Percentiles rank a stretch among this genome's conserved stretches.
These are phyloP conservation scores for Mythimna impura DNA, from an alignment of 2,888 invertebrate species.

Conservation along the genomic window DNA sequence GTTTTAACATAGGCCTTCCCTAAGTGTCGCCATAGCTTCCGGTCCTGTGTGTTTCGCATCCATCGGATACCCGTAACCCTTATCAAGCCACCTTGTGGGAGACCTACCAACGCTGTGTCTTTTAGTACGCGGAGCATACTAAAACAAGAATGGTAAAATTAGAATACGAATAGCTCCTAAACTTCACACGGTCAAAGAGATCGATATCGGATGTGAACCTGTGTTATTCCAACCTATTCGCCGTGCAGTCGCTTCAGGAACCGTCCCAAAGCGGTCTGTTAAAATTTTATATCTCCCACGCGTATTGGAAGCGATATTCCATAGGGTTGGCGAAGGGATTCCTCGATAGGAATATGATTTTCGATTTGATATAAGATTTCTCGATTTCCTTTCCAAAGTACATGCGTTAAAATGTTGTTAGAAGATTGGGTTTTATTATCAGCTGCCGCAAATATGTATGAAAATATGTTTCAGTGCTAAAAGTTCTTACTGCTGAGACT, in stretches of 20 bases:
- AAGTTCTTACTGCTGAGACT: too few relatives aligned
- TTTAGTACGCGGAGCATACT: neutral
- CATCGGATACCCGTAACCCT: too few relatives aligned
- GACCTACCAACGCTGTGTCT: neutral
- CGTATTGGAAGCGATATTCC: slow-evolving; percentile 27
- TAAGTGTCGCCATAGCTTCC: too few relatives aligned
- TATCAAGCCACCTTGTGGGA: neutral
- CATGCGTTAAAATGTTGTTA: neutral
- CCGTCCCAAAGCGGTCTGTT: slow-evolving; percentile 45
- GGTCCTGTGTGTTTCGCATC: too few relatives aligned
- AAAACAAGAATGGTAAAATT: neutral
- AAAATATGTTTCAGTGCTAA: neutral
- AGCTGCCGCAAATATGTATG: neutral
- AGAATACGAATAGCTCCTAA: slow-evolving; percentile 8
- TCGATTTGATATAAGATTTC: slow-evolving; percentile 6
- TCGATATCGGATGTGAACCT: slow-evolving; percentile 59
- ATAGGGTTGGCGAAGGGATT: slow-evolving; percentile 44
- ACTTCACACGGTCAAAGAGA: slow-evolving; percentile 25
- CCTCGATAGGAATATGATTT: neutral
- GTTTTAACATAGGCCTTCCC: too few relatives aligned
- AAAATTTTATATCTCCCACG: slow-evolving; percentile 57
- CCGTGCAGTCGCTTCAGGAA: slow-evolving; percentile 36
- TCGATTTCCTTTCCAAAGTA: neutral
- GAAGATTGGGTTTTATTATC: neutral
- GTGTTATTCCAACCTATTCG: slow-evolving; percentile 50